Percentiles rank a stretch among this genome's conserved stretches.
phyloP scores from a whole-genome alignment of 2,113 vertebrate species.

The Sebastes fasciatus region DNA sequence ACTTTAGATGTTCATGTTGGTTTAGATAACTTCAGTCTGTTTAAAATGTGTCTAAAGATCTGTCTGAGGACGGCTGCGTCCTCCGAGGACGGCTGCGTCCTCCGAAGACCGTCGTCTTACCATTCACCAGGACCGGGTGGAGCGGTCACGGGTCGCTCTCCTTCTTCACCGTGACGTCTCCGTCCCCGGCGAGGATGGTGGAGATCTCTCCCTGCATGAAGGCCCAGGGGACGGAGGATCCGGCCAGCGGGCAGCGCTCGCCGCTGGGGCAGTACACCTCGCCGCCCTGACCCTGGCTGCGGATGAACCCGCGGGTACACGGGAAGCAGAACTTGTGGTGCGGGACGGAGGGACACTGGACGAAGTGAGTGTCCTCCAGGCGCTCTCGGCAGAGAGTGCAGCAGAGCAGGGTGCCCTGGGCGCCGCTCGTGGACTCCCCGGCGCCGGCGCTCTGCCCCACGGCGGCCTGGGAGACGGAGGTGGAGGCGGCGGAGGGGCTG shows the following conservation, averaged over 20 bases:
- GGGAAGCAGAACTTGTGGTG: slow-evolving; percentile 95
- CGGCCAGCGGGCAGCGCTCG: slow-evolving; percentile 90
- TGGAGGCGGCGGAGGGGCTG: slow-evolving; percentile 86
- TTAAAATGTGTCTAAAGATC: no score
- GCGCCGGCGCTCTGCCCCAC: slow-evolving; percentile 74
- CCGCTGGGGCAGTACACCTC: slow-evolving; percentile 94
- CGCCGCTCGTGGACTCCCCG: slow-evolving; percentile 68
- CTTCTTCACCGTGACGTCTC: slow-evolving; percentile 91
- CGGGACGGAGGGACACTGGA: slow-evolving; percentile 91
- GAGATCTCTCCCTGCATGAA: slow-evolving; percentile 95
- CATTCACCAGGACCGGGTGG: slow-evolving; percentile 59
- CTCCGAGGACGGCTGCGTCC: no score
- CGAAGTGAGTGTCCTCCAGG: slow-evolving; percentile 90
- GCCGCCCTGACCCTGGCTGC: slow-evolving; percentile 87
- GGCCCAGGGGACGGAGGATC: slow-evolving; percentile 92
- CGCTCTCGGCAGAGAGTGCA: slow-evolving; percentile 91
- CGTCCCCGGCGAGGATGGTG: slow-evolving; percentile 89
- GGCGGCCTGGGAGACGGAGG: slow-evolving; percentile 76
- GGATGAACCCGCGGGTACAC: slow-evolving; percentile 91
- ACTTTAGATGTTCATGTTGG: no score
- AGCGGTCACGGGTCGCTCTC: slow-evolving; percentile 83
- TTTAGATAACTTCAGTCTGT: no score
- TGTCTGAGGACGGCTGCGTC: no score
- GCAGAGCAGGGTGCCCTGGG: slow-evolving; percentile 85
- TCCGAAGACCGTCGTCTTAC: slow-evolving; percentile 34